Evolutionary conservation across 2,113 vertebrate genomes (phyloP).

Genomic region (Chamaetylas fuelleborni): DNA sequence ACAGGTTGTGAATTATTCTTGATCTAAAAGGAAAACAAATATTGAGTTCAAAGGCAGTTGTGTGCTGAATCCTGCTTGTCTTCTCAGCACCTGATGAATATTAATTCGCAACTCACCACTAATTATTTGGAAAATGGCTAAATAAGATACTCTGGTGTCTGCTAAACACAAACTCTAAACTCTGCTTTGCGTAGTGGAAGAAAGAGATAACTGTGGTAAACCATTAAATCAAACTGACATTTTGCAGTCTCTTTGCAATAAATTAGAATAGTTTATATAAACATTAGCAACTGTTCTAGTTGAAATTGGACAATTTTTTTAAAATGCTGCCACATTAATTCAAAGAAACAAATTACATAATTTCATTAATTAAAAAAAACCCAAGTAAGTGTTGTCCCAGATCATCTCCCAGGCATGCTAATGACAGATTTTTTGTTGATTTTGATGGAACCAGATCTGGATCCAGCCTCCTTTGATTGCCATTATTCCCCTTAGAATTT

Average conservation of each 20-base stretch:
- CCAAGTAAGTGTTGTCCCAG: not conserved
- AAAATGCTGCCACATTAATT: not conserved
- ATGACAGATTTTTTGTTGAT: not conserved
- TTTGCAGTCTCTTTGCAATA: slow-evolving; percentile 23
- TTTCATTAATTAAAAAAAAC: not conserved
- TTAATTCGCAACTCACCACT: not conserved
- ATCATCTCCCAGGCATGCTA: not conserved
- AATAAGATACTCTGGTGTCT: not conserved
- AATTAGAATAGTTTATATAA: not conserved
- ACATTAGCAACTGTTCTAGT: not conserved
- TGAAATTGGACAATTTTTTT: not conserved
- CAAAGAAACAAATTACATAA: not conserved
- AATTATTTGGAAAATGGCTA: not conserved
- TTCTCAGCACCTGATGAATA: not conserved
- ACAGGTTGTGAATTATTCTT: not conserved
- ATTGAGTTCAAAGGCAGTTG: not conserved
- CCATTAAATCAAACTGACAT: slow-evolving; percentile 4
- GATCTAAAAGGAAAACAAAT: not conserved
- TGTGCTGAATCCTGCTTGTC: not conserved
- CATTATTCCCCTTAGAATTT: not conserved
- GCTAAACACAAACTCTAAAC: not conserved
- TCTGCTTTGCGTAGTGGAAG: slow-evolving; percentile 66
- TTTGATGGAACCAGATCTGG: not conserved
- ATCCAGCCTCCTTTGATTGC: not conserved
- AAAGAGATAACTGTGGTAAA: slow-evolving; percentile 31